These are phyloP conservation scores for Rhagonycha fulva DNA, from an alignment of 2,888 invertebrate genomes.

Conservation along the genomic window DNA sequence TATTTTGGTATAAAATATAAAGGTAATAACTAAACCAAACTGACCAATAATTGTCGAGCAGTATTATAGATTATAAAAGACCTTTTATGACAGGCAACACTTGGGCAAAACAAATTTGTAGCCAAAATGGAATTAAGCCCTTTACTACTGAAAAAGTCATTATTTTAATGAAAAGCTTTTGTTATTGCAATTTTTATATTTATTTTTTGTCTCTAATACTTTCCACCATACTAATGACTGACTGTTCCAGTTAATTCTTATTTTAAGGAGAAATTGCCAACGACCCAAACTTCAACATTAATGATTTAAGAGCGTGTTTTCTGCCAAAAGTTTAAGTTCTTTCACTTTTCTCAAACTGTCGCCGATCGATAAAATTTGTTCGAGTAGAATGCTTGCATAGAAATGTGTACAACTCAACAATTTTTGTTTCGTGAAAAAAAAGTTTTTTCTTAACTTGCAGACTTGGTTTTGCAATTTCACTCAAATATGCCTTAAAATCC, in stretches of 20 bases:
- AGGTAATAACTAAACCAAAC: constrained; percentile 34
- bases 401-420: not conserved
- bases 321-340: constrained; percentile 1
- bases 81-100: constrained; percentile 25
- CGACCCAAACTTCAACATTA: not conserved
- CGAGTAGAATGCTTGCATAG: not conserved
- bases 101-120: constrained; percentile 32
- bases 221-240: not conserved
- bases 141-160: constrained; percentile 23
- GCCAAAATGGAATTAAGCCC: constrained; percentile 34
- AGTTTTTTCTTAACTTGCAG: not conserved
- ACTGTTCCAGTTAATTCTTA: not conserved
- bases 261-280: not conserved
- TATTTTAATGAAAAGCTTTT: constrained; percentile 31
- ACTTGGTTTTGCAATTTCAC: not conserved
- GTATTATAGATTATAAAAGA: constrained; percentile 26
- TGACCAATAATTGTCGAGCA: constrained; percentile 35
- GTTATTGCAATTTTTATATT: constrained; percentile 27
- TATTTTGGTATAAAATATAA: constrained; percentile 30
- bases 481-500: no score
- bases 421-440: not conserved
- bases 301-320: constrained; percentile 2
- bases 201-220: constrained; percentile 3
- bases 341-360: not conserved
- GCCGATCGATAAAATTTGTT: not conserved